Base-by-base conservation (phyloP, 2,888 invertebrate genomes). In the Dorcus hopei region DNA sequence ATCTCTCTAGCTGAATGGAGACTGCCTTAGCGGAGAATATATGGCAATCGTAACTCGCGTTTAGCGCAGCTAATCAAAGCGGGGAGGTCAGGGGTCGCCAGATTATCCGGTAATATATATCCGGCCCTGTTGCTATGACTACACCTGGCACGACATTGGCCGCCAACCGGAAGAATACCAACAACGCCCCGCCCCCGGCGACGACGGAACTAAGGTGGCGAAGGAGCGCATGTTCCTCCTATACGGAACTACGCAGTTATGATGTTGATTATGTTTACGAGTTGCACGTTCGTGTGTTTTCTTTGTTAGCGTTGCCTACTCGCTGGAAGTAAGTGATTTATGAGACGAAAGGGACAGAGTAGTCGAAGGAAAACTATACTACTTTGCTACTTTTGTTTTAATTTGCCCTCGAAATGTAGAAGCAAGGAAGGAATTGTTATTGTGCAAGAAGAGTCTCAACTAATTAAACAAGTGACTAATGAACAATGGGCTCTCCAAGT, bases 101-200 rank as follows among this genome's bases (percentile, higher is more conserved):
- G 58, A 58, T 58, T 58, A 58, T 54, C 58, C 58, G 42, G 54
- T 54, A 54, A 54, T 58, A 54, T 63, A 69, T 67, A 70, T 70
- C 70, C 68, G 69, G 68, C 60, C 59, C 57, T 65, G 75, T 76
- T 73, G 65, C 74, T 70, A 73, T 74, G 73, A 71, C 66, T 67
- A 74, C 74, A 69, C 69, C 68, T 65, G 61, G 48, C 51, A 60
- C 63, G 59, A 64, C 67, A 76, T 76, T 76, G 76, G 76, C 65
- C 61, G 68, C 57, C 62, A 57, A 71, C 73, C 74, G 76, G 76
- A 76, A 76, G 74, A 73, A 75, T 74, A 73, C 70, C 71, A 69
- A 68, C 61, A 69, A 68, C 61, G 60, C 66, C 63, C 68, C 70
- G 67, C 72, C 70, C 65, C 63, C 62, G 63, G 66, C 72, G 67